phyloP scores from a whole-genome alignment of 2,888 invertebrate genomes.

The Taenaris catops region DNA sequence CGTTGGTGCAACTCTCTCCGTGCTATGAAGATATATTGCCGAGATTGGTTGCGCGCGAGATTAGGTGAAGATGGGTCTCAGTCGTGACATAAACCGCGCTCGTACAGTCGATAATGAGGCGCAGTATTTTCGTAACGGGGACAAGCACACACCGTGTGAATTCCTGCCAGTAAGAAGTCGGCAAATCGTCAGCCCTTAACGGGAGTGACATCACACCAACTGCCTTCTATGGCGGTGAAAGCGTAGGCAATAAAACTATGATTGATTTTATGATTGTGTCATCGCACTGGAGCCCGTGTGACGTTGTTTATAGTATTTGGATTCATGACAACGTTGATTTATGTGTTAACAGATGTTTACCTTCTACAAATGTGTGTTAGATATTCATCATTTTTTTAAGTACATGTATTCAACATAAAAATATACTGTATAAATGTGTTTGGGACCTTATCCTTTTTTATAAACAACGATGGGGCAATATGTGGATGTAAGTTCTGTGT shows the following conservation, averaged over 20 bases:
- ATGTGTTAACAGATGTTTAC: constrained; percentile 9
- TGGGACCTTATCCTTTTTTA: too few species aligned
- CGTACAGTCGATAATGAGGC: constrained; percentile 17
- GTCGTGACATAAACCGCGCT: constrained; percentile 19
- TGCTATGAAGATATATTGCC: constrained; percentile 10
- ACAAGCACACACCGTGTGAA: constrained; percentile 24
- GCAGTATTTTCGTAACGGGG: constrained; percentile 22
- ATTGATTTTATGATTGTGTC: constrained; percentile 40
- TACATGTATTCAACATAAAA: too few species aligned
- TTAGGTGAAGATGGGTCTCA: constrained; percentile 16
- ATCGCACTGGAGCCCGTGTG: constrained; percentile 19
- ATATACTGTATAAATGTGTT: too few species aligned
- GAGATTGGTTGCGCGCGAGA: constrained; percentile 1
- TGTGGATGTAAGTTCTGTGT: too few species aligned
- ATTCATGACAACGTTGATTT: constrained; percentile 17
- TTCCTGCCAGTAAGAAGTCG: constrained; percentile 32
- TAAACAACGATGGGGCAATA: too few species aligned
- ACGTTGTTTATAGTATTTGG: constrained; percentile 20
- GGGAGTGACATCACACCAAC: constrained; percentile 43
- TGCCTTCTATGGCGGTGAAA: constrained; percentile 48
- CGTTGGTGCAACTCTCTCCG: constrained; percentile 9
- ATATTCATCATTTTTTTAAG: too few species aligned
- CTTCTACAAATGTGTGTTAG: too few species aligned
- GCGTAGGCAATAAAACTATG: constrained; percentile 47
- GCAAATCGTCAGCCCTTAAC: constrained; percentile 46